phyloP scores from a whole-genome alignment of 2,113 vertebrate genomes.

The rabbit (Oryctolagus cuniculus) region DNA sequence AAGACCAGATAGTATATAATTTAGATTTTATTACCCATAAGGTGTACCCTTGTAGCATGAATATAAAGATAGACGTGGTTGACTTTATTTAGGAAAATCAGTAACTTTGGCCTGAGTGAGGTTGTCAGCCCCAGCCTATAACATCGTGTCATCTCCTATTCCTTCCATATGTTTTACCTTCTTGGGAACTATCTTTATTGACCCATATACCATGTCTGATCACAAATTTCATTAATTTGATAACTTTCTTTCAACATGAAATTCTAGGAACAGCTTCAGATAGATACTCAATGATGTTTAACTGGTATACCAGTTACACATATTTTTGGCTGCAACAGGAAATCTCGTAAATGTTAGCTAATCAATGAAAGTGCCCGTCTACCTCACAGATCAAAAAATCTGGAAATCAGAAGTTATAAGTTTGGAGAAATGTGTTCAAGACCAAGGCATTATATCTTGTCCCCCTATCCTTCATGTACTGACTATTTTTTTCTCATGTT shows the following conservation, averaged over 20 bases:
- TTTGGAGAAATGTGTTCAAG: not conserved
- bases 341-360: not conserved
- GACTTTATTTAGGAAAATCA: not conserved
- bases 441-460: not conserved
- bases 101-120: not conserved
- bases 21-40: not conserved
- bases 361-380: not conserved
- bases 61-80: not conserved
- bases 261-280: not conserved
- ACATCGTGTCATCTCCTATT: not conserved
- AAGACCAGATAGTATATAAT: slow-evolving; percentile 10
- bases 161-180: not conserved
- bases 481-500: not conserved
- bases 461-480: not conserved
- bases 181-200: not conserved
- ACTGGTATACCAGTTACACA: not conserved
- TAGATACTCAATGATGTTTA: not conserved
- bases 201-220: not conserved
- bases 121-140: not conserved
- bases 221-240: not conserved
- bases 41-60: not conserved
- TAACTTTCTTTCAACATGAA: not conserved
- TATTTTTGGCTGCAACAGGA: not conserved
- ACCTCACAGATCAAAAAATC: not conserved
- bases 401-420: not conserved